Percentiles rank a stretch among this genome's conserved stretches.
phyloP scores from a whole-genome alignment of 2,888 invertebrate genomes.

The Drepanosiphum platanoidis region DNA sequence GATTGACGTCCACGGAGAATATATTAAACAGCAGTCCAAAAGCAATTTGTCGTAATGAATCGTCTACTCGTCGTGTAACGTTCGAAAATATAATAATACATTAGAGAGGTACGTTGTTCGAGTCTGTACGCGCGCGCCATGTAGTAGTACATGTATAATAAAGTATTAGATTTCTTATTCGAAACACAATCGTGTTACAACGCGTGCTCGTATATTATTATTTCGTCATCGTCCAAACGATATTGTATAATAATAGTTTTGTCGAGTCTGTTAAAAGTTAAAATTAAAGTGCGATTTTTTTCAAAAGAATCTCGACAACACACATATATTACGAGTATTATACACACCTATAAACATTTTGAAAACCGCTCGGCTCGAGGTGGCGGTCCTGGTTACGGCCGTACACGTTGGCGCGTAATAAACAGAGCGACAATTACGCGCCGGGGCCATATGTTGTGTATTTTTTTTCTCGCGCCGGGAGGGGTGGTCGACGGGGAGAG shows the following conservation, averaged over 20 bases:
- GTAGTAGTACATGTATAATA: neutral
- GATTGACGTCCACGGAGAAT: neutral
- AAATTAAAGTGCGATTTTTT: neutral
- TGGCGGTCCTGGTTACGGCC: conserved; percentile 3
- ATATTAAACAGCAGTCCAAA: neutral
- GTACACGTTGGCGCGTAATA: neutral
- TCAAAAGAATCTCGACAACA: neutral
- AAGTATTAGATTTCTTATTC: conserved; percentile 34
- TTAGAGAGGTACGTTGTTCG: no score
- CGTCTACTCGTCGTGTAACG: neutral
- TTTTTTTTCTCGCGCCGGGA: neutral
- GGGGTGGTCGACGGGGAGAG: conserved; percentile 15
- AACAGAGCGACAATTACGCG: conserved; percentile 55
- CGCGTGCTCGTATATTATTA: neutral
- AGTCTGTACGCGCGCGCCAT: neutral
- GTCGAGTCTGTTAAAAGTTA: neutral
- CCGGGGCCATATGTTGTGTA: conserved; percentile 48
- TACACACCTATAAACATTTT: neutral
- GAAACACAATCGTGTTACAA: conserved; percentile 1
- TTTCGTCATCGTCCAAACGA: conserved; percentile 17
- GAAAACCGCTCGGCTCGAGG: neutral
- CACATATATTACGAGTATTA: neutral
- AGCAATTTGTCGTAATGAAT: neutral
- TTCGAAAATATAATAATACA: conserved; percentile 9
- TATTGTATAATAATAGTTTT: neutral